A percentile compares a stretch with the other conserved stretches of the same genome.
phyloP scores from a whole-genome alignment of 2,888 invertebrate genomes.

The Leucoma salicis region DNA sequence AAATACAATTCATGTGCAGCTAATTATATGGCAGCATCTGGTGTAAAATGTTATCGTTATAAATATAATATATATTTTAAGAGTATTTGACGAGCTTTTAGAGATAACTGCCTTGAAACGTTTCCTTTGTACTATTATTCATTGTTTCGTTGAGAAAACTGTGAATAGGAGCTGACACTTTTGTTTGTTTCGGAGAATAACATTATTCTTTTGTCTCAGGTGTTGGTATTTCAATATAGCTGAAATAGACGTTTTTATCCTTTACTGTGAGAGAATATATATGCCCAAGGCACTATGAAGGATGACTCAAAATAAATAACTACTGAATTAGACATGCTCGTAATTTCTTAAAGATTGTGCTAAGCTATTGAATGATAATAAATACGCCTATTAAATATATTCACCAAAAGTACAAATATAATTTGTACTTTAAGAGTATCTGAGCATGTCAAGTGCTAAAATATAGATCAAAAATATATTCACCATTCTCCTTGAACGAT shows the following conservation, averaged over 20 bases:
- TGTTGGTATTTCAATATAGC: constrained; percentile 25
- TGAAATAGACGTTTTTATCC: constrained; percentile 21
- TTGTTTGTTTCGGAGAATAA: constrained; percentile 48
- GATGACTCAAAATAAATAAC: constrained; percentile 29
- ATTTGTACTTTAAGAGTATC: too few species aligned
- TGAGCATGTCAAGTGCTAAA: too few species aligned
- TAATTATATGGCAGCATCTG: too few species aligned
- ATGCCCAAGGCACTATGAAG: constrained; percentile 20
- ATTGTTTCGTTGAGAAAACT: constrained; percentile 57
- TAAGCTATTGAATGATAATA: too few species aligned
- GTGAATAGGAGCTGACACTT: constrained; percentile 50
- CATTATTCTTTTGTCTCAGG: constrained; percentile 45
- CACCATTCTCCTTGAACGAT: too few species aligned
- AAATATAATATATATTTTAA: constrained; percentile 62
- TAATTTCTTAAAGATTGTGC: too few species aligned
- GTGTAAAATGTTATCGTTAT: too few species aligned
- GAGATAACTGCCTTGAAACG: constrained; percentile 70
- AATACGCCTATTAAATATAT: too few species aligned
- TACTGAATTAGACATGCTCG: too few species aligned
- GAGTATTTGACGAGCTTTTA: constrained; percentile 71
- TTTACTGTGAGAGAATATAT: constrained; percentile 26
- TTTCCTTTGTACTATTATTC: constrained; percentile 71
- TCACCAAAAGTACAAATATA: too few species aligned
- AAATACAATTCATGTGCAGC: too few species aligned
- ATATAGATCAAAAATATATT: too few species aligned